Evolutionary conservation across 1,140 invertebrate species (phyloP), one percentile per base, ranked within the genome.

Genomic region (Monomorium pharaonis): DNA sequence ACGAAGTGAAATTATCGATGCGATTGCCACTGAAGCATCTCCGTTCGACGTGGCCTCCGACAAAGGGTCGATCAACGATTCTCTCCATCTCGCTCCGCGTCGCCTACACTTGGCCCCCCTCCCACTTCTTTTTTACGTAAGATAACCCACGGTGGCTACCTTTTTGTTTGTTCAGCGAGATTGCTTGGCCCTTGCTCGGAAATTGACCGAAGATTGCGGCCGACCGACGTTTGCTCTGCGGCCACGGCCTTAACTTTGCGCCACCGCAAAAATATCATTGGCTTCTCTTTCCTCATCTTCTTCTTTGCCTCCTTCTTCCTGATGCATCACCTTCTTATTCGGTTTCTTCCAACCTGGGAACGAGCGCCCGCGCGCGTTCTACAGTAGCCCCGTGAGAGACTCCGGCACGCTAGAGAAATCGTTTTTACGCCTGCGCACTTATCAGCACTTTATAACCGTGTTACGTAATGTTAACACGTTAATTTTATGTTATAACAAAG

Each of bases 181-280:
- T 92, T 91, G 87, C 86, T 88, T 87, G 88, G 85, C 85, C 78
- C 90, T 89, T 92, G 86, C 90, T 91, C 90, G 89, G 88, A 93
- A 94, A 93, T 94, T 93, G 93, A 93, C 86, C 92, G 92, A 93
- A 94, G 93, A 93, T 94, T 94, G 92, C 93, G 91, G 92, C 91
- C 88, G 92, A 89, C 91, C 90, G 81, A 93, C 87, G 92, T 93
- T 93, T 93, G 92, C 86, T 93, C 91, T 92, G 90, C 87, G 90
- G 92, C 92, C 83, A 88, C 88, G 86, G 88, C 89, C 88, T 93
- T 92, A 92, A 93, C 90, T 89, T 90, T 88, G 58, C 84, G 86
- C 86, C 77, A 88, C 93, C 92, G 89, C 92, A 93, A 94, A 92
- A 93, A 93, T 92, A 93, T 93, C 89, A 90, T 91, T 92, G 75